Conservation (phyloP, 2,797 vertebrate genomes). For the Macrochelys suwanniensis region DNA sequence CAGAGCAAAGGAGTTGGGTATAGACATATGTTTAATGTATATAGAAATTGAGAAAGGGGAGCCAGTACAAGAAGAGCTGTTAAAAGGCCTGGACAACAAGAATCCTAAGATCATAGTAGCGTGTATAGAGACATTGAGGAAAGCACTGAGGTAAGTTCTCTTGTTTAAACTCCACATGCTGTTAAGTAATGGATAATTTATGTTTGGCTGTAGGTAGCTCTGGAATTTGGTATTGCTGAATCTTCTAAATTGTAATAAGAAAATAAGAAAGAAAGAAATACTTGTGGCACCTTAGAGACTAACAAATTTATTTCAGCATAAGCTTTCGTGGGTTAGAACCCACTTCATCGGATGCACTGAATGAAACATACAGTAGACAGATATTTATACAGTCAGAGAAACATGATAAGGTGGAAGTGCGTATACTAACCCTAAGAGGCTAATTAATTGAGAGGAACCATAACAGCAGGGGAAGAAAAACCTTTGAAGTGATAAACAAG, state of each 20-base stretch:
- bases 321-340: no score
- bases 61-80: slow-evolving; percentile 94
- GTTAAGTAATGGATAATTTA: background rate
- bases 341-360: no score
- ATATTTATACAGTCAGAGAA: no score
- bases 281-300: no score
- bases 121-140: slow-evolving; percentile 92
- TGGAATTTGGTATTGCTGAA: background rate
- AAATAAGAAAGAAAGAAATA: no score
- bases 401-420: no score
- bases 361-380: no score
- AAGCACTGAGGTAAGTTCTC: slow-evolving; percentile 90
- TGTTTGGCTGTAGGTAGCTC: background rate
- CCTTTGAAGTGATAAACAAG: no score
- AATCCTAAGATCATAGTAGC: slow-evolving; percentile 96
- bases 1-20: slow-evolving; percentile 94
- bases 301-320: no score
- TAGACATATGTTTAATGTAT: slow-evolving; percentile 96
- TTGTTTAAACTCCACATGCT: background rate
- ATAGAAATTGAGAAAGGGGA: slow-evolving; percentile 96
- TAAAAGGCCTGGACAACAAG: slow-evolving; percentile 97
- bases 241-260: background rate
- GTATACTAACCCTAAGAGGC: no score
- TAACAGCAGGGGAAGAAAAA: no score
- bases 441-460: no score